A percentile compares a stretch with the other conserved stretches of the same genome.
Evolutionary conservation across 2,888 invertebrate genomes (phyloP).

Genomic region (Notodonta ziczac): DNA sequence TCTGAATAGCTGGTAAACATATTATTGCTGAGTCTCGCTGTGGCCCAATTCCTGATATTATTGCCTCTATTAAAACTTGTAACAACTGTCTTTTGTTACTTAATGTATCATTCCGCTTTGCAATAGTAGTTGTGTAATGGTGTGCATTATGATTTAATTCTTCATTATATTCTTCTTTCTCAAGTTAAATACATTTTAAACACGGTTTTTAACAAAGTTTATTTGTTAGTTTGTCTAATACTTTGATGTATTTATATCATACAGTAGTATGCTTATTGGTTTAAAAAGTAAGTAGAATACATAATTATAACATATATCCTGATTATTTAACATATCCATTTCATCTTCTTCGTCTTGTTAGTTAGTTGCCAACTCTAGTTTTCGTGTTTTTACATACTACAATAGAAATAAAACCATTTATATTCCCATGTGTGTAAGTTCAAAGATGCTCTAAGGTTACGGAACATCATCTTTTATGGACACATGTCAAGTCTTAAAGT

Average conservation of each 20-base stretch:
- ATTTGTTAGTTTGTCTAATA: background rate
- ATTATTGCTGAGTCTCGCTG: conserved; percentile 31
- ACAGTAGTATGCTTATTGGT: background rate
- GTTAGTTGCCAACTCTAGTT: too few species aligned
- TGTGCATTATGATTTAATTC: background rate
- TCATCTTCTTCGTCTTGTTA: too few species aligned
- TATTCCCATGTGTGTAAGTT: too few species aligned
- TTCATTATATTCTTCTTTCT: background rate
- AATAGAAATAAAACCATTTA: too few species aligned
- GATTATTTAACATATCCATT: too few species aligned
- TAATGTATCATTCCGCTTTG: conserved; percentile 19
- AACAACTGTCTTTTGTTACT: conserved; percentile 25
- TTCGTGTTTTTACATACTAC: too few species aligned
- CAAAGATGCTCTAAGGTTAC: too few species aligned
- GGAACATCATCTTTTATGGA: too few species aligned
- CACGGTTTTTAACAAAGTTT: too few species aligned
- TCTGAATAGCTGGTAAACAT: conserved; percentile 38
- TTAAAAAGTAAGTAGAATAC: too few species aligned
- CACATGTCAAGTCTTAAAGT: background rate
- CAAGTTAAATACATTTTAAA: too few species aligned
- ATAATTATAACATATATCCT: too few species aligned
- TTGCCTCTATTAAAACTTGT: conserved; percentile 32
- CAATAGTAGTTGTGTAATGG: conserved; percentile 11
- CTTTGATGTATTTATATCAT: background rate
- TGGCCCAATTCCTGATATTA: conserved; percentile 47